Evolutionary conservation across 2,888 invertebrate genomes (phyloP), one percentile per base, ranked within the genome.

Genomic region (Volucella inflata): DNA sequence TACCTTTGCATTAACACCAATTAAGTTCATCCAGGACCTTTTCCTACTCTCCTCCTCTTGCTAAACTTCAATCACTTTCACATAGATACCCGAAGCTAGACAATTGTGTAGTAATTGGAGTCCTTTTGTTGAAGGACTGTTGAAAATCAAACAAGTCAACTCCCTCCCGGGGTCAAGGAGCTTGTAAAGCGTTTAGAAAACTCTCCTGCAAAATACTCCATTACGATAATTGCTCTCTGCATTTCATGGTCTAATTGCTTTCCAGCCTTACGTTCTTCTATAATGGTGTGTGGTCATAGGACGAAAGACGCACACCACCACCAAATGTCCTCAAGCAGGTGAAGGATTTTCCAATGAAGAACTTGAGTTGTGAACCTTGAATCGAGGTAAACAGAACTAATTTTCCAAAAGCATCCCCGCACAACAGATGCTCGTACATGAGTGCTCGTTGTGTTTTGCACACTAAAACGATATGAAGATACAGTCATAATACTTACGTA

Each of bases 221-320:
- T 83, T 83, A 83, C 74, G 48, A 78, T 79, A 83, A 83, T 83
- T 79, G 74, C 79, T 74, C 21, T 21, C 50, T 68, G 64, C 83
- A 83, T 79, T 83, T 83, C 64, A 68, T 60, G 53, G 67, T 76
- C 30, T 30, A 76, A 76, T 76, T 68, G 59, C 60, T 67, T 44
- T 44, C 67, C 11, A 64, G 30, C 30, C 30, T 30, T 30, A 1
- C 30, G 48, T 50, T 36, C 36, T n/a, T n/a, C n/a, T n/a, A n/a
- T 53, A 38, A 74, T 46, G 38, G 36, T 36, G 57, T 30, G 50
- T 67, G 82, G 82, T 67, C 77, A 65, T 60, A 68, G 53, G 17
- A 40, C 21, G 62, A 74, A 64, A 64, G 75, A 76, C 81, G 74
- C 57, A 78, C 51, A 65, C 46, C 50, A 65, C 46, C 50, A 57